phyloP scores from a whole-genome alignment of 1,140 invertebrate species.

The Samia ricini region DNA sequence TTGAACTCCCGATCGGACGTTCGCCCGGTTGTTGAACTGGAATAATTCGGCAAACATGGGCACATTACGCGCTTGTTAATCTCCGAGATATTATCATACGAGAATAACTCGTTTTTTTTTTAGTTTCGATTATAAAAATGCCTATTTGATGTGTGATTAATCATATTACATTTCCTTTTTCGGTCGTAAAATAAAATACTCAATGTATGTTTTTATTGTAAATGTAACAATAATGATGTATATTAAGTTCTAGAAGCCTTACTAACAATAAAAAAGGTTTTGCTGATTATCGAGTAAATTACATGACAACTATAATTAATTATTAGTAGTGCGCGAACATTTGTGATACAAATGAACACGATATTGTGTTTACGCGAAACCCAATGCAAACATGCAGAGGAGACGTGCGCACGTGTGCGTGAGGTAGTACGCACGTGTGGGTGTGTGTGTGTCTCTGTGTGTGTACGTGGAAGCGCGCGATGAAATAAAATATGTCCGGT shows the following conservation, averaged over 20 bases:
- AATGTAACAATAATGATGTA: too few relatives aligned
- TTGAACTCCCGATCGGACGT: conserved; percentile 69
- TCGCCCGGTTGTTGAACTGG: conserved; percentile 74
- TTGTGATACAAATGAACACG: conserved; percentile 59
- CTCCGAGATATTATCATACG: conserved; percentile 56
- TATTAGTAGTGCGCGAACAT: conserved; percentile 49
- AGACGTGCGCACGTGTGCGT: conserved; percentile 55
- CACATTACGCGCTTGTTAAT: conserved; percentile 67
- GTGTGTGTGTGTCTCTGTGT: conserved; percentile 48
- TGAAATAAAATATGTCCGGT: conserved; percentile 78
- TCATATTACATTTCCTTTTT: background rate
- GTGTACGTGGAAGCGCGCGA: conserved; percentile 75
- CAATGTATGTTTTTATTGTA: conserved; percentile 7
- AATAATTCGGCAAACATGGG: conserved; percentile 75
- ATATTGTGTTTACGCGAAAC: conserved; percentile 68
- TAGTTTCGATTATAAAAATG: conserved; percentile 3
- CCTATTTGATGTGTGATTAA: background rate
- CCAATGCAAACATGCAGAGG: conserved; percentile 66
- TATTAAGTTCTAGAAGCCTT: too few relatives aligned
- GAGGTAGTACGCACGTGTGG: conserved; percentile 46
- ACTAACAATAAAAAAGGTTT: background rate
- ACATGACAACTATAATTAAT: conserved; percentile 51
- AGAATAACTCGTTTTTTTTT: conserved; percentile 28
- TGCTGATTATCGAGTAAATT: conserved; percentile 9
- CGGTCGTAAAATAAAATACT: conserved; percentile 15